Evolutionary conservation across 1,140 invertebrate species (phyloP).

Genomic region (Zaprionus davidi): DNA sequence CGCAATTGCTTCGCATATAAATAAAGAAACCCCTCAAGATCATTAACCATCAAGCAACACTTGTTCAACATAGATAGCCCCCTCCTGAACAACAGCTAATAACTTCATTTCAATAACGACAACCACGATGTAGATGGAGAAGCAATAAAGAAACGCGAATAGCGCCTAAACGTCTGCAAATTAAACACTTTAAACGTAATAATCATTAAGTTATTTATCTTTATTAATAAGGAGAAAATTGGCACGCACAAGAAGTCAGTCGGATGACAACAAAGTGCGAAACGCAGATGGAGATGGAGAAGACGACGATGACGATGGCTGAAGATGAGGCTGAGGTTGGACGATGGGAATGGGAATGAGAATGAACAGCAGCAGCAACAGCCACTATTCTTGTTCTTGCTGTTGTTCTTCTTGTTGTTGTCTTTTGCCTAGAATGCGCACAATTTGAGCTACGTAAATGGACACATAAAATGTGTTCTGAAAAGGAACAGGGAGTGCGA

Average conservation of each 20-base stretch:
- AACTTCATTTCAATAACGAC: constrained; percentile 49
- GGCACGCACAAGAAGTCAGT: constrained; percentile 75
- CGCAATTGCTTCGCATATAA: not conserved
- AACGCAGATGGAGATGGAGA: constrained; percentile 24
- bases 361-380: constrained; percentile 28
- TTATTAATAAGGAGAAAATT: constrained; percentile 83
- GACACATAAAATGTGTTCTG: constrained; percentile 77
- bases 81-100: constrained; percentile 32
- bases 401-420: constrained; percentile 4
- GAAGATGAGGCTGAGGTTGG: constrained; percentile 14
- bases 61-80: constrained; percentile 4
- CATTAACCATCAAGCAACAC: constrained; percentile 12
- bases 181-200: constrained; percentile 79
- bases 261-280: constrained; percentile 56
- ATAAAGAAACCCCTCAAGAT: not conserved
- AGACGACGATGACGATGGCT: constrained; percentile 28
- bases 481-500: constrained; percentile 1
- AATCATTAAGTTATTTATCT: constrained; percentile 83
- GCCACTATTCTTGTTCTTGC: constrained; percentile 5
- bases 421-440: constrained; percentile 64
- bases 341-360: constrained; percentile 28
- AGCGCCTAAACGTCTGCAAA: constrained; percentile 66
- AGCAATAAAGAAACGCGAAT: constrained; percentile 36
- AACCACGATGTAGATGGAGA: not conserved
- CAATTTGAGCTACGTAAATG: constrained; percentile 79